A percentile compares a stretch with the other conserved stretches of the same genome.
Conservation (phyloP, 2,113 vertebrate species). For the human (Homo sapiens) region DNA sequence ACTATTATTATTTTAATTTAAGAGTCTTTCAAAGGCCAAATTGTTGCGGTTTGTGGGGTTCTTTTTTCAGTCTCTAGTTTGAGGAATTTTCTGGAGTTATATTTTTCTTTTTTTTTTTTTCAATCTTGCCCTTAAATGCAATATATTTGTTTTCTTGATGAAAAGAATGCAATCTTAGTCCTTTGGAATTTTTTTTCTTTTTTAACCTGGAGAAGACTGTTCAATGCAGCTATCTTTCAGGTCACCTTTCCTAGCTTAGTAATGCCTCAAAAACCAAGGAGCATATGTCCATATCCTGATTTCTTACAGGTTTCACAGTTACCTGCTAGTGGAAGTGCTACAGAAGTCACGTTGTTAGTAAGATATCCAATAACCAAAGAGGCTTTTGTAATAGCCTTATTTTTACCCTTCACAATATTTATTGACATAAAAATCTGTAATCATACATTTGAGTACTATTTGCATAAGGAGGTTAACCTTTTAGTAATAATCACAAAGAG, state of each 20-base stretch:
- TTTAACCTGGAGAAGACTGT: not conserved
- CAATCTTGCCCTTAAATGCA: no score
- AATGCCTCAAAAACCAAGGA: not conserved
- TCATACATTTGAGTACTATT: not conserved
- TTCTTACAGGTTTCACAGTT: conserved; percentile 18
- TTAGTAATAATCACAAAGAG: not conserved
- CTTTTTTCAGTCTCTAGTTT: not conserved
- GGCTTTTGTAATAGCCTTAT: not conserved
- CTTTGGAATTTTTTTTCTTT: conserved; percentile 27
- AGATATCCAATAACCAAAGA: not conserved
- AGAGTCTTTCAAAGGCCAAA: not conserved
- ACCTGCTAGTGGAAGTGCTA: not conserved
- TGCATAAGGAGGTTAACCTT: not conserved
- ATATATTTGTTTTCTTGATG: conserved; percentile 8
- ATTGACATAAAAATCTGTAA: conserved; percentile 12
- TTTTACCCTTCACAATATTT: conserved; percentile 1
- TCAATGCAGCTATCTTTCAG: not conserved
- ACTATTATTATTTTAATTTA: not conserved
- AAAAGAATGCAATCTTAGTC: not conserved
- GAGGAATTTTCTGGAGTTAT: not conserved
- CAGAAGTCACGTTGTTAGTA: not conserved
- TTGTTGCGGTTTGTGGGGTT: not conserved
- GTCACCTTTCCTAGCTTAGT: not conserved
- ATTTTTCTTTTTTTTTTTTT: not conserved
- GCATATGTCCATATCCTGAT: not conserved